Conservation (phyloP, 2,888 invertebrate species). For the Ormyrus labotus region DNA sequence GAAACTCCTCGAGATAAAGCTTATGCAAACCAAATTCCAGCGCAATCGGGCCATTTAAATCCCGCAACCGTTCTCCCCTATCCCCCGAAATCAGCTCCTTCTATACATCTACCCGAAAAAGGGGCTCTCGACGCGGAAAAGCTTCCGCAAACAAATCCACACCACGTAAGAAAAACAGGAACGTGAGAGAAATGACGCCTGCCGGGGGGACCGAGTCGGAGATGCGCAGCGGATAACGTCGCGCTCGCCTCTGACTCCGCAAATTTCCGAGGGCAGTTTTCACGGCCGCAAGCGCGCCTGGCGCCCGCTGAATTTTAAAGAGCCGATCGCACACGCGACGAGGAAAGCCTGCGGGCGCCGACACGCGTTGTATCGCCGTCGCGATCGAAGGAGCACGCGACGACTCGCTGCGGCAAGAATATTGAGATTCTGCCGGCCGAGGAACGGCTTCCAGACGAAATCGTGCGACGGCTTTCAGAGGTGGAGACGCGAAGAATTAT, state of each 20-base stretch:
- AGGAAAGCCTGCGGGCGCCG: conserved; percentile 13
- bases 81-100: no score
- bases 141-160: conserved; percentile 17
- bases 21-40: no score
- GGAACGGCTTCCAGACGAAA: not conserved
- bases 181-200: conserved; percentile 39
- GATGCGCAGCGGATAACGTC: not conserved
- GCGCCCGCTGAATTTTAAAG: conserved; percentile 18
- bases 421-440: not conserved
- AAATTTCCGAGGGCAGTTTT: conserved; percentile 15
- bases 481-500: no score
- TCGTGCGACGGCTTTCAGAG: no score
- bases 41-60: no score
- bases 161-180: not conserved
- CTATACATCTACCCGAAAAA: no score
- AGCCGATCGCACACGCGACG: not conserved
- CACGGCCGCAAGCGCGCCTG: not conserved
- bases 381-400: not conserved
- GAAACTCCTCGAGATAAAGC: no score
- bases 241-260: not conserved
- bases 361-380: not conserved
- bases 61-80: no score
- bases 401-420: not conserved
- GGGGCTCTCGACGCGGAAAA: not conserved
- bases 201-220: not conserved